Conservation (phyloP, 2,888 invertebrate genomes). For the Polyploca ridens region DNA sequence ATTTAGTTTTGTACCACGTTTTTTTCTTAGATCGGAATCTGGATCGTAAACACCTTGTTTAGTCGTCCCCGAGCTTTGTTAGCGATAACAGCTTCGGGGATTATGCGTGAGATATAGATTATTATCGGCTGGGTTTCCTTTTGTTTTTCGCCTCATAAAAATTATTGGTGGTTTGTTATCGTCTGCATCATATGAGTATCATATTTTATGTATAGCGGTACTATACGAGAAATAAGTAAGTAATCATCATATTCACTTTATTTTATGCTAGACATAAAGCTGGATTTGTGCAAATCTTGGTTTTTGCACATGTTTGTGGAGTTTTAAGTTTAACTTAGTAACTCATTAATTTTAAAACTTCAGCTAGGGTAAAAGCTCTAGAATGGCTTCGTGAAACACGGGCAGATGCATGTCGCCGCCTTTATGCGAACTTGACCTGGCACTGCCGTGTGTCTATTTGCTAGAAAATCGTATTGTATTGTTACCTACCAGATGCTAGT, state of each 20-base stretch:
- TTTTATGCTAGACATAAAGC: no score
- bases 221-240: no score
- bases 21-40: slow-evolving; percentile 72
- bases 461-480: no score
- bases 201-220: not conserved
- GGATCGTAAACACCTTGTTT: slow-evolving; percentile 83
- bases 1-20: slow-evolving; percentile 68
- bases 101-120: slow-evolving; percentile 55
- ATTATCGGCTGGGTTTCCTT: slow-evolving; percentile 34
- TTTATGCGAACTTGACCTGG: no score
- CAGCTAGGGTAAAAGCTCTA: no score
- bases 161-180: not conserved
- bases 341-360: no score
- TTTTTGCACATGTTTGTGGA: not conserved
- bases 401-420: no score
- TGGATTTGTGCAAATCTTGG: no score
- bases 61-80: slow-evolving; percentile 64
- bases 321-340: not conserved
- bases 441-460: no score
- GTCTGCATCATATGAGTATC: not conserved
- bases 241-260: no score
- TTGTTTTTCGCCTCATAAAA: slow-evolving; percentile 5
- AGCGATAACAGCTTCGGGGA: slow-evolving; percentile 55
- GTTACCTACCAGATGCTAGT: no score
- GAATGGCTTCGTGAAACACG: no score